A percentile compares a stretch with the other conserved stretches of the same genome.
phyloP scores from a whole-genome alignment of 1,140 invertebrate species.

The Drosophila nasuta region DNA sequence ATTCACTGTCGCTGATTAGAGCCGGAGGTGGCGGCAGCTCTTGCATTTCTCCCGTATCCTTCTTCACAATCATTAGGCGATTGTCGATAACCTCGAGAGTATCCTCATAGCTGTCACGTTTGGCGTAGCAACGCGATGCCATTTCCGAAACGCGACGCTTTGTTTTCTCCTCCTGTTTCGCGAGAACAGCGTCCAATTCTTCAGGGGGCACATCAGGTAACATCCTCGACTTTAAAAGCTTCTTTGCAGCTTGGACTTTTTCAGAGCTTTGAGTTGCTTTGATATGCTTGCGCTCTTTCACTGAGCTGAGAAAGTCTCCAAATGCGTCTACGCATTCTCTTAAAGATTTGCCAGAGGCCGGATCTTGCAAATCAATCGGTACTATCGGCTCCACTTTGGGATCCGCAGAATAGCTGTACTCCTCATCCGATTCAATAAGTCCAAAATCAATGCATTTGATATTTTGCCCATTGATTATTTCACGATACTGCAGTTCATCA shows the following conservation, averaged over 20 bases:
- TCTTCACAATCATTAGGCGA: conserved; percentile 71
- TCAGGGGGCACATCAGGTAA: conserved; percentile 45
- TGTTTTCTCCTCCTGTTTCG: conserved; percentile 33
- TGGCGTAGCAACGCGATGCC: conserved; percentile 57
- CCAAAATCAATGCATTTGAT: conserved; percentile 61
- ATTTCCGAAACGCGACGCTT: conserved; percentile 46
- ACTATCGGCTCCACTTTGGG: conserved; percentile 51
- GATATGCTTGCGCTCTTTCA: conserved; percentile 26
- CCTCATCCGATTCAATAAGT: conserved; percentile 70
- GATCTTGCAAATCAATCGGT: conserved; percentile 51
- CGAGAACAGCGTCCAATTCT: conserved; percentile 46
- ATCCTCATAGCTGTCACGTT: conserved; percentile 71
- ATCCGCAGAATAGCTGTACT: conserved; percentile 58
- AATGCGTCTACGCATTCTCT: conserved; percentile 64
- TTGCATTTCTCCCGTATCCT: conserved; percentile 60
- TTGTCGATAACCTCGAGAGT: conserved; percentile 69
- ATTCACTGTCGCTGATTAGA: conserved; percentile 51
- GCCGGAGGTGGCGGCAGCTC: conserved; percentile 61
- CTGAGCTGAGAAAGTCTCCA: conserved; percentile 38
- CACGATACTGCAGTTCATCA: conserved; percentile 42
- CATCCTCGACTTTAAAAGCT: conserved; percentile 41
- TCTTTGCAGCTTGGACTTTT: conserved; percentile 57
- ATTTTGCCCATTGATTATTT: conserved; percentile 1
- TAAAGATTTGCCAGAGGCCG: conserved; percentile 58
- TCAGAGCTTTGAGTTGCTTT: conserved; percentile 9